Percentiles rank a stretch among this genome's conserved stretches.
Evolutionary conservation across 2,113 vertebrate genomes (phyloP).

Genomic region (Chascanopsetta lugubris): DNA sequence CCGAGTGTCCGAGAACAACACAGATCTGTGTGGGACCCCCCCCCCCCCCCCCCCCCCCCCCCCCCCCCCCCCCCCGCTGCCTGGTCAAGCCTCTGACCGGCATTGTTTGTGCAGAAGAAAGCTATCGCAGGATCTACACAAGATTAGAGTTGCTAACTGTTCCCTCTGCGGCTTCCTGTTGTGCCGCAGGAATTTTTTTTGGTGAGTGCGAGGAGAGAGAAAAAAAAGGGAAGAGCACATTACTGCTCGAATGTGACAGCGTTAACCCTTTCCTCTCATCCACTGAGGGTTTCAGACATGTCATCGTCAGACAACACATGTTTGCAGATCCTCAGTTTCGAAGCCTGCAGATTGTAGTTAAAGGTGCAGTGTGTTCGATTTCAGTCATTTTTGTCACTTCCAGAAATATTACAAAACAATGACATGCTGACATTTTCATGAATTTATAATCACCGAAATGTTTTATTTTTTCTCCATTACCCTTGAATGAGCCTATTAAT

Average conservation of each 20-base stretch:
- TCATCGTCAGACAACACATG: too few species aligned
- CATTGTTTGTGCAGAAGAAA: constrained; percentile 86
- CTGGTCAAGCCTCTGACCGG: constrained; percentile 69
- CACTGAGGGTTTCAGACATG: background rate
- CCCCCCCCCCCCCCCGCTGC: constrained; percentile 52
- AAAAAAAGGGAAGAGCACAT: constrained; percentile 50
- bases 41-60: too few species aligned
- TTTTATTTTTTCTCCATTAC: too few species aligned
- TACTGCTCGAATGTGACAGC: constrained; percentile 76
- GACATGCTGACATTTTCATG: too few species aligned
- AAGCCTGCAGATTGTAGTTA: too few species aligned
- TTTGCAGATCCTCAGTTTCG: too few species aligned
- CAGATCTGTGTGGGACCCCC: too few species aligned
- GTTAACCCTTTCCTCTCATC: constrained; percentile 82
- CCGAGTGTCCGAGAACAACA: constrained; percentile 31
- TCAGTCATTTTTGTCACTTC: too few species aligned
- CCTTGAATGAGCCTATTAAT: too few species aligned
- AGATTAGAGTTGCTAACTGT: constrained; percentile 87
- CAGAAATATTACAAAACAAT: too few species aligned
- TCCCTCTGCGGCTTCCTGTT: constrained; percentile 89
- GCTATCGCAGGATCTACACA: constrained; percentile 88
- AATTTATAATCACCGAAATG: too few species aligned
- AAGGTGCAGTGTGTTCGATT: too few species aligned
- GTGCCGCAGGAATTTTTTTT: constrained; percentile 87
- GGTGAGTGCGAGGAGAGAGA: constrained; percentile 72